A percentile compares a stretch with the other conserved stretches of the same genome.
These are phyloP conservation scores for Alligator mississippiensis DNA, from an alignment of 2,113 vertebrate species.

Conservation along the genomic window DNA sequence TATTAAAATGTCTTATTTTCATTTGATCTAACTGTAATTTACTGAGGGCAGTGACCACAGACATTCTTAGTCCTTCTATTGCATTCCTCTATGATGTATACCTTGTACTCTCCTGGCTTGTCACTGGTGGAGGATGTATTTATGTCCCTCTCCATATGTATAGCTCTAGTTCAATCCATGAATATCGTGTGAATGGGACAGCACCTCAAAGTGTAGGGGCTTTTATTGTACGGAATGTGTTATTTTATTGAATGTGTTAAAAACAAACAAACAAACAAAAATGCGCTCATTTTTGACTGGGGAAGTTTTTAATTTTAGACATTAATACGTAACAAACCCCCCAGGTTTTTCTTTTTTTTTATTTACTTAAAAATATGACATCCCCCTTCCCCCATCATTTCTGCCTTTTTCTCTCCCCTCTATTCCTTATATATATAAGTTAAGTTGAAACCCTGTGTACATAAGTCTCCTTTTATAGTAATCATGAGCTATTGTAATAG, in stretches of 20 bases:
- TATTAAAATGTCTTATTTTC: constrained; percentile 51
- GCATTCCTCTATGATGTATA: constrained; percentile 38
- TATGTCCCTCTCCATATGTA: background rate
- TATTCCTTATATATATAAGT: no score
- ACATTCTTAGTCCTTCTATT: constrained; percentile 49
- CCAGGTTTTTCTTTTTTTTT: no score
- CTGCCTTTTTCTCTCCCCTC: no score
- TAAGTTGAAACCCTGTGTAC: no score
- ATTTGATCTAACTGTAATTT: constrained; percentile 58
- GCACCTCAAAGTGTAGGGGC: background rate
- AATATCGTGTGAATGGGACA: background rate
- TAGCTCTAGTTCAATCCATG: background rate
- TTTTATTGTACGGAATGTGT: background rate
- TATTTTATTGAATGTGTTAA: background rate
- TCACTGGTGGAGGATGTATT: background rate
- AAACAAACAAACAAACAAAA: background rate
- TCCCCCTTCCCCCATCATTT: no score
- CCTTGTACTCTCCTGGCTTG: constrained; percentile 11
- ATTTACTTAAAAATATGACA: no score
- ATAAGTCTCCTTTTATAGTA: no score
- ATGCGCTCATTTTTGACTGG: background rate
- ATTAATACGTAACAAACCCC: background rate
- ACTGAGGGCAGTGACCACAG: constrained; percentile 27
- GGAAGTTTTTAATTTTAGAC: background rate
- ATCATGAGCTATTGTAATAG: no score